Evolutionary conservation across 2,113 vertebrate species (phyloP), one percentile per base, ranked within the genome.

Genomic region (Takifugu flavidus): DNA sequence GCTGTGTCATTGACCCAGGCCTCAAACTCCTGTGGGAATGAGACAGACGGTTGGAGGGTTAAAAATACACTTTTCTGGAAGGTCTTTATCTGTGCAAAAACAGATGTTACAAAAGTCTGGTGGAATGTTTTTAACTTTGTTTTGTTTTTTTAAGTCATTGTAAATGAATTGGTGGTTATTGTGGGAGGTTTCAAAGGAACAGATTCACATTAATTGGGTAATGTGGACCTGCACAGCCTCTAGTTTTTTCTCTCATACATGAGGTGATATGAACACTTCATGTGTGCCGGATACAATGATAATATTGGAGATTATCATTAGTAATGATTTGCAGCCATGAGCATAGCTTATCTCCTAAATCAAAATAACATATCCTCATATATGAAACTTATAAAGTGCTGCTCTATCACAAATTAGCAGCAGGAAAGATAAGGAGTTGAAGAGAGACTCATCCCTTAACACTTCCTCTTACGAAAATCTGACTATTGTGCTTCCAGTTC

Each of bases 1-100:
- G 91, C 80, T 59, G 96, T 92, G 74, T 90, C 91, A 31, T 90
- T 92, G 70, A 96, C 95, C 97, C 95, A 99, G 0, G 56, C 79
- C 54, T 95, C 92, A 42, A 99, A 94, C 44, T 95, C 94, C 97
- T 99, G 70, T 31, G 14, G 42, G 34, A 69, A 83, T 68, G 62
- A 7, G 7, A 55, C 2, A 59, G 12, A 53, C 3, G 39, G 20
- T 20, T 20, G n/a, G 6, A 60, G 1, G 49, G 2, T 5, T 4
- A 49, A 29, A 58, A 43, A 26, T 10, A 7, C 10, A 1, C 10
- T 39, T 34, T 49, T 49, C 12, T 7, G 15, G 13, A 44, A 8
- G 12, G 34, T 45, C 8, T 53, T 63, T 45, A 27, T 2, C 50
- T 11, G 1, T 46, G 10, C 7, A 25, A 42, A 53, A 15, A 42